A percentile compares a stretch with the other conserved stretches of the same genome.
Conservation (phyloP, 2,888 invertebrate genomes). For the Julus scandinavius region DNA sequence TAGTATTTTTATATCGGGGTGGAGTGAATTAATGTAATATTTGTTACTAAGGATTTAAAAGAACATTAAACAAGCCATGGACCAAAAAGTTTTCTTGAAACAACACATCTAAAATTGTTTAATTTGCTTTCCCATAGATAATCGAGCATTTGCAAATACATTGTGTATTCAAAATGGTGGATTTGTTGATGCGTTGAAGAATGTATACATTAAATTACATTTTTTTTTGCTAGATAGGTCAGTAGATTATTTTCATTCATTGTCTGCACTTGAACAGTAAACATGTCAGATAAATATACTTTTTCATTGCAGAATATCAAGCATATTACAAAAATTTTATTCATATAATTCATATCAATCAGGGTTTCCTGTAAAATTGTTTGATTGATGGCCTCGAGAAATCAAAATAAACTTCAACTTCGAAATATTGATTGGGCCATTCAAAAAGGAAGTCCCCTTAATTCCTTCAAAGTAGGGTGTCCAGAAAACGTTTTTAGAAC, state of each 20-base stretch:
- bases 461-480: too few relatives aligned
- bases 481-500: too few relatives aligned
- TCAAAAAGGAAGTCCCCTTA: too few relatives aligned
- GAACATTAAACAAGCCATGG: not conserved
- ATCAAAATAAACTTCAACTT: too few relatives aligned
- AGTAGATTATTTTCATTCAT: not conserved
- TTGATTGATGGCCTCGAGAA: too few relatives aligned
- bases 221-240: not conserved
- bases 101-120: not conserved
- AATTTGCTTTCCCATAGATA: not conserved
- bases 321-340: too few relatives aligned
- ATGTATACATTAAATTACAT: not conserved
- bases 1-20: not conserved
- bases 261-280: not conserved
- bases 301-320: too few relatives aligned
- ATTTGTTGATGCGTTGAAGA: not conserved
- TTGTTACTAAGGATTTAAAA: not conserved
- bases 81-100: not conserved
- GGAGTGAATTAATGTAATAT: not conserved
- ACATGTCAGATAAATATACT: not conserved
- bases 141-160: not conserved
- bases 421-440: too few relatives aligned
- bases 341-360: too few relatives aligned
- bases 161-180: not conserved
- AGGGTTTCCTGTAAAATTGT: too few relatives aligned